Conservation (phyloP, 2,113 vertebrate genomes). For the Xenotilapia caudafasciata region DNA sequence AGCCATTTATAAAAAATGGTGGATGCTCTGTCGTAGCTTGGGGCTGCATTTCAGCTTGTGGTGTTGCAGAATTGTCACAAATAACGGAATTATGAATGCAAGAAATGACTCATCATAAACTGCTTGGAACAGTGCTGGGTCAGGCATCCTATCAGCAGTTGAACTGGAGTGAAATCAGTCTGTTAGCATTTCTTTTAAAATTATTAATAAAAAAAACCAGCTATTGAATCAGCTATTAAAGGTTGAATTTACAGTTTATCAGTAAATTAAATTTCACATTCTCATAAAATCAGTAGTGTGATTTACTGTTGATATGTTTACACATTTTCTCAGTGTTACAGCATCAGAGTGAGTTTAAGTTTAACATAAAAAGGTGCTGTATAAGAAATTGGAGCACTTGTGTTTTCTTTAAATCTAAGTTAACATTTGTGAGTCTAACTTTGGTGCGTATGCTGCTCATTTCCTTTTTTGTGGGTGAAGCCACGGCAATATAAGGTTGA, state of each 20-base stretch:
- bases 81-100: not conserved
- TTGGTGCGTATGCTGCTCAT: not conserved
- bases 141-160: not conserved
- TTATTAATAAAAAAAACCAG: not conserved
- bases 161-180: not conserved
- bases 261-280: not conserved
- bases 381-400: not conserved
- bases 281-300: not conserved
- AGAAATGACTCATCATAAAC: not conserved
- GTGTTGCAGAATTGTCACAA: not conserved
- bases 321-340: not conserved
- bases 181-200: not conserved
- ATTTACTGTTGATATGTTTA: not conserved
- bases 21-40: not conserved
- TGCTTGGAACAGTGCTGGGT: not conserved
- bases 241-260: not conserved
- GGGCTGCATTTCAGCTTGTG: not conserved
- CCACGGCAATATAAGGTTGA: slow-evolving; percentile 3
- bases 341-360: not conserved
- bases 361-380: not conserved
- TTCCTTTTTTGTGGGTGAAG: not conserved
- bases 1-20: not conserved
- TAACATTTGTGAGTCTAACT: not conserved
- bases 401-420: not conserved
- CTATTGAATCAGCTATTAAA: not conserved